These are phyloP conservation scores for Dicaeum eximium DNA, from an alignment of 2,113 vertebrate species.

Conservation along the genomic window DNA sequence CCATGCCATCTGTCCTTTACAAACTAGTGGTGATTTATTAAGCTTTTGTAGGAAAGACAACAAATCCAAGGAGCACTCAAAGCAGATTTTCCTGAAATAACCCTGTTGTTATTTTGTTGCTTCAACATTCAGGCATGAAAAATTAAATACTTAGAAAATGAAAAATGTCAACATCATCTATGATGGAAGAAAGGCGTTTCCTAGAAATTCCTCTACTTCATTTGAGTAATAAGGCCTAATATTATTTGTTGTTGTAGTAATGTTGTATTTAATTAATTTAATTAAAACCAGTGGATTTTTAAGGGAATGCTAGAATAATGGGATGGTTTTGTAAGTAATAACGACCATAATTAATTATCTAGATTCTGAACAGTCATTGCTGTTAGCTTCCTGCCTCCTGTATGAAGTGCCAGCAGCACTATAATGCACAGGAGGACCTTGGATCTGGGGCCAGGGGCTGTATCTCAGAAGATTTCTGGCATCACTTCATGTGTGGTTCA, in stretches of 20 bases:
- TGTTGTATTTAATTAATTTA: not conserved
- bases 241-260: not conserved
- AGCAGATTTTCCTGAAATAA: not conserved
- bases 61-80: not conserved
- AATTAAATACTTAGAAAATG: not conserved
- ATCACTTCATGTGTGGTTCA: not conserved
- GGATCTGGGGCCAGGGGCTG: not conserved
- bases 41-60: not conserved
- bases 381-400: not conserved
- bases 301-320: not conserved
- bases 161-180: not conserved
- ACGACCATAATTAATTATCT: not conserved
- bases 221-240: not conserved
- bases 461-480: not conserved
- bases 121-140: not conserved
- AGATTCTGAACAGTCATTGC: not conserved
- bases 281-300: not conserved
- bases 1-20: not conserved
- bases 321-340: not conserved
- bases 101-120: not conserved
- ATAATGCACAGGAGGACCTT: not conserved
- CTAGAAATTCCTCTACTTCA: not conserved
- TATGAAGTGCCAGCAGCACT: not conserved
- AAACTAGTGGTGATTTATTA: not conserved
- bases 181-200: not conserved